Conservation (phyloP, 2,888 invertebrate genomes). For the Galerucella nymphaeae region DNA sequence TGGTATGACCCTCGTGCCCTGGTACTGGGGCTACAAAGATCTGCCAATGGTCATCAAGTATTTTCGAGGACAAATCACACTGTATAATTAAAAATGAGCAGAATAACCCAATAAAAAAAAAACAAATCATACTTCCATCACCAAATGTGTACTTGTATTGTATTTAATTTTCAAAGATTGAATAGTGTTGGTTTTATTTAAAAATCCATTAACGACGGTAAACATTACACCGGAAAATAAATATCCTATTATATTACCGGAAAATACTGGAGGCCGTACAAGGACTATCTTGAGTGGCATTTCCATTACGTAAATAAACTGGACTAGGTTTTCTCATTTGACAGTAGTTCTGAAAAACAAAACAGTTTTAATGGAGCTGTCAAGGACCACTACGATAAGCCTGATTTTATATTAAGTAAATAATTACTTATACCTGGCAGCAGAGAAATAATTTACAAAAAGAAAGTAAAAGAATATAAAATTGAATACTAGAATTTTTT, state of each 20-base stretch:
- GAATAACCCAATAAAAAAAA: too few species aligned
- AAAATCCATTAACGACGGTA: slow-evolving; percentile 13
- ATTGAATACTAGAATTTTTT: too few species aligned
- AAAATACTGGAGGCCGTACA: slow-evolving; percentile 14
- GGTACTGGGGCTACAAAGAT: too few species aligned
- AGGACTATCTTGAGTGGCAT: slow-evolving; percentile 12
- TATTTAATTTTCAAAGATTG: background rate
- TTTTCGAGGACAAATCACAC: too few species aligned
- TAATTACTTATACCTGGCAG: too few species aligned
- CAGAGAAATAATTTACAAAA: too few species aligned
- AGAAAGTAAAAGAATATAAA: too few species aligned
- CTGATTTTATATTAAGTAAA: too few species aligned
- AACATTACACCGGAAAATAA: slow-evolving; percentile 16
- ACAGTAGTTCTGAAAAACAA: background rate
- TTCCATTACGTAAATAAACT: slow-evolving; percentile 11
- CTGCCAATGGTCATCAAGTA: too few species aligned
- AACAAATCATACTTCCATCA: too few species aligned
- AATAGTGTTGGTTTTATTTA: background rate
- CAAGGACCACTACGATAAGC: background rate
- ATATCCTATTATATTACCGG: slow-evolving; percentile 15
- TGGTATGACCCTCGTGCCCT: too few species aligned
- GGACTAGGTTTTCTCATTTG: background rate
- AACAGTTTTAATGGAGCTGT: background rate
- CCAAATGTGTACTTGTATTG: background rate
- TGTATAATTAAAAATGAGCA: too few species aligned